Evolutionary conservation across 1,140 invertebrate species (phyloP).

Genomic region (Potamilus streckersoni): DNA sequence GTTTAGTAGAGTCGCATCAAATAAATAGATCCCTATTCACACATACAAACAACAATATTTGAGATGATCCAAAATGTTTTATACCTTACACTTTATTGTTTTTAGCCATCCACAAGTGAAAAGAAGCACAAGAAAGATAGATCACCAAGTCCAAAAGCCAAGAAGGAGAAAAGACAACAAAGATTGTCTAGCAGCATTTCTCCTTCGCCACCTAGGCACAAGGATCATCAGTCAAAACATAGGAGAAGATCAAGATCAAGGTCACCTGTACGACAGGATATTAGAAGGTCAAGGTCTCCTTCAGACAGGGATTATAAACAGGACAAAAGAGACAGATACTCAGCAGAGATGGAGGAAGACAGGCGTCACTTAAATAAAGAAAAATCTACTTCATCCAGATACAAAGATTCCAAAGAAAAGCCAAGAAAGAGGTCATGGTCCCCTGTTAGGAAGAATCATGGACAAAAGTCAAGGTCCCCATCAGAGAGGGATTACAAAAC

Average conservation of each 20-base stretch:
- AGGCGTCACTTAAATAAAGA: conserved; percentile 9
- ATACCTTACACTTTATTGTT: not conserved
- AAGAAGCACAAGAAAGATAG: not conserved
- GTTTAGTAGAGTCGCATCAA: no score
- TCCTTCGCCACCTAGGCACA: no score
- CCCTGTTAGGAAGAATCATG: not conserved
- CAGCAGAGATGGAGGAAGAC: conserved; percentile 2
- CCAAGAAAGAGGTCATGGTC: conserved; percentile 9
- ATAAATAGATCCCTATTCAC: no score
- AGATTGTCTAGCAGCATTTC: no score
- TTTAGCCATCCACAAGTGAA: not conserved
- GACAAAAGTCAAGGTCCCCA: conserved; percentile 29
- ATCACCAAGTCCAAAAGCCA: not conserved
- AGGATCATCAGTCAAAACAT: no score
- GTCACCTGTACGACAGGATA: no score
- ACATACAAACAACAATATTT: no score
- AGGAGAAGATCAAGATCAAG: no score
- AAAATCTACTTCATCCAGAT: conserved; percentile 4
- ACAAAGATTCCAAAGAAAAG: not conserved
- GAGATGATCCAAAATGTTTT: no score
- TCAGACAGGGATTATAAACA: conserved; percentile 4
- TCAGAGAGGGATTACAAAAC: conserved; percentile 13
- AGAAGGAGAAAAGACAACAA: no score
- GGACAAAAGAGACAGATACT: conserved; percentile 16
- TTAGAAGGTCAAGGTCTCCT: no score